Conservation (phyloP, 2,888 invertebrate genomes). For the Hartigia nigra region DNA sequence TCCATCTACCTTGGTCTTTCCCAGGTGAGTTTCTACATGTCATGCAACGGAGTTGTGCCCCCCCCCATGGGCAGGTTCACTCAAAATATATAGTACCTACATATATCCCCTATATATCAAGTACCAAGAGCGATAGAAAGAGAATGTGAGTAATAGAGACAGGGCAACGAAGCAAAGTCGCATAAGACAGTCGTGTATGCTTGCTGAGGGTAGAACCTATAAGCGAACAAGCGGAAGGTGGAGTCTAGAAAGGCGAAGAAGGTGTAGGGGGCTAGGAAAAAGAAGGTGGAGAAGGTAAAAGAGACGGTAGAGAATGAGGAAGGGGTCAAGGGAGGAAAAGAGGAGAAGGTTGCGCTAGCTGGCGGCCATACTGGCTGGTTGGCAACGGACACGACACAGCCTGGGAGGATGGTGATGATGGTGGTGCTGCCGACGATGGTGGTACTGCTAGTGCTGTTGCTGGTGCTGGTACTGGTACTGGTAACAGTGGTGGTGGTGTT, state of each 20-base stretch:
- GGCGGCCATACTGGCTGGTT: constrained; percentile 62
- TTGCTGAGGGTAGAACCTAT: constrained; percentile 38
- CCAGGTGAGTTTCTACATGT: constrained; percentile 79
- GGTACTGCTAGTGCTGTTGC: constrained; percentile 41
- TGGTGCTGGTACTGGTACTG: constrained; percentile 61
- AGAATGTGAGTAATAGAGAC: constrained; percentile 18
- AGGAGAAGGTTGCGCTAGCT: constrained; percentile 53
- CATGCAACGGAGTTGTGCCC: constrained; percentile 22
- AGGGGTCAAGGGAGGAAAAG: constrained; percentile 48
- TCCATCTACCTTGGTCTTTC: constrained; percentile 99
- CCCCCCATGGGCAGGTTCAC: constrained; percentile 19
- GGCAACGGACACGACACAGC: constrained; percentile 53
- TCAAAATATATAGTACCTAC: background rate
- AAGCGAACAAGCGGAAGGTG: constrained; percentile 31
- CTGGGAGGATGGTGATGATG: constrained; percentile 31
- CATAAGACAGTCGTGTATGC: constrained; percentile 35
- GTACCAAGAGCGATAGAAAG: constrained; percentile 16
- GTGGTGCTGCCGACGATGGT: constrained; percentile 9
- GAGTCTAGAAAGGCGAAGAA: constrained; percentile 27
- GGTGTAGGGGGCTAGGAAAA: constrained; percentile 28
- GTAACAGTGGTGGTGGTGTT: constrained; percentile 45
- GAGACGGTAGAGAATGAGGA: constrained; percentile 35
- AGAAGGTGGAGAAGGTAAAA: constrained; percentile 23
- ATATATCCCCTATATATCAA: constrained; percentile 19
- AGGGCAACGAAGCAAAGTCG: constrained; percentile 35